phyloP scores from a whole-genome alignment of 92 coral and sea anemone species.

The Zoanthus gigantus region DNA sequence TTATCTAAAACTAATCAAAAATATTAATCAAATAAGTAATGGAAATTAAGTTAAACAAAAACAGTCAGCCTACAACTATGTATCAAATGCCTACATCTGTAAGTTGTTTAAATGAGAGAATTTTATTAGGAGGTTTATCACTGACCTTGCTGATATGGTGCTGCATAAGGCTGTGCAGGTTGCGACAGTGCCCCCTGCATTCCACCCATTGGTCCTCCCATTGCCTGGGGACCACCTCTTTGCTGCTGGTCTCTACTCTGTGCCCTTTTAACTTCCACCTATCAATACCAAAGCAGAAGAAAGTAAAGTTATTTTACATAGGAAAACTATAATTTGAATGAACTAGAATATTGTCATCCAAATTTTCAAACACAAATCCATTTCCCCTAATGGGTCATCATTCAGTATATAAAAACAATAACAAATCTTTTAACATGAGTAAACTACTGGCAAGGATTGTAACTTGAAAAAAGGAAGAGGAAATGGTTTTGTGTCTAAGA shows the following conservation, averaged over 20 bases:
- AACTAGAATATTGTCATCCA: no score
- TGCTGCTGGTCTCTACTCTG: conserved; percentile 47
- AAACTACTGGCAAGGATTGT: no score
- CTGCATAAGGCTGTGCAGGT: conserved; percentile 29
- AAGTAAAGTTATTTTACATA: neutral
- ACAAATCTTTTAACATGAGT: no score
- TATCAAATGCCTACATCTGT: no score
- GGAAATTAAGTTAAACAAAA: no score
- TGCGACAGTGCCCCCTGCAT: conserved; percentile 45
- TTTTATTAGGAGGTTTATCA: neutral
- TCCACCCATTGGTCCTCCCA: conserved; percentile 49
- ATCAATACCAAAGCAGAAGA: neutral
- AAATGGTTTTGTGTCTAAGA: neutral
- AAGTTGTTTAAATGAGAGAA: no score
- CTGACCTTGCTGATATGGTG: conserved; percentile 44
- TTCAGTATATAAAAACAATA: neutral
- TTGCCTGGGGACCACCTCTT: conserved; percentile 11
- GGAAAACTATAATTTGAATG: neutral
- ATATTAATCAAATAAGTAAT: no score
- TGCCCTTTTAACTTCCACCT: conserved; percentile 50
- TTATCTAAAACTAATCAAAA: no score
- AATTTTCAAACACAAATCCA: neutral
- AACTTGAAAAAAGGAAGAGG: neutral
- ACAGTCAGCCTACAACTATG: no score
- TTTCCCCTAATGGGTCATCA: neutral